A percentile compares a stretch with the other conserved stretches of the same genome.
phyloP scores from a whole-genome alignment of 2,113 vertebrate species.

The Raja brachyura region DNA sequence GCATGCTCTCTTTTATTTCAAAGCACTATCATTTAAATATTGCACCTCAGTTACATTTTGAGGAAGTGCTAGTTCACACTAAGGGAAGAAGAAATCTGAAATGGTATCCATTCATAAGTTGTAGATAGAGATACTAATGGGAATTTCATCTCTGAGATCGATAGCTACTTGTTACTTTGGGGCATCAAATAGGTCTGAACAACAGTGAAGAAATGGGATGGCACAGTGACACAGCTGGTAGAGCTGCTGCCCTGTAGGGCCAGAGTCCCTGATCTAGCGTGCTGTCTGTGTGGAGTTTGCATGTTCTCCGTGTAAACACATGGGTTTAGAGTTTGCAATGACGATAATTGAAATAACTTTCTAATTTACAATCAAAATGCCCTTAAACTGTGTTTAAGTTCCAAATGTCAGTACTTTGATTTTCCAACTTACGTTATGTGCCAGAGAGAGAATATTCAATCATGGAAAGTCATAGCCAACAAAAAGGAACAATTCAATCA shows the following conservation, averaged over 20 bases:
- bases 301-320: no score
- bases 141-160: neutral
- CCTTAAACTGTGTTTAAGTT: neutral
- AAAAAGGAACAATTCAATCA: neutral
- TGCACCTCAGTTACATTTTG: neutral
- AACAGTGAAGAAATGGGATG: no score
- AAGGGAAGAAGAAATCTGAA: neutral
- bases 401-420: neutral
- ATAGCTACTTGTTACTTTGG: neutral
- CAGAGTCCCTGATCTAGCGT: no score
- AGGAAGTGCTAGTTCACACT: neutral
- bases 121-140: neutral
- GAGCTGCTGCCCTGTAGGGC: no score
- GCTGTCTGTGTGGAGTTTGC: no score
- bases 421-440: no score
- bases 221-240: no score
- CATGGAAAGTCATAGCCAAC: neutral
- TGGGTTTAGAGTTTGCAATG: neutral
- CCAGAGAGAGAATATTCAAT: neutral
- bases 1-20: no score
- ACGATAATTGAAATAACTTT: neutral
- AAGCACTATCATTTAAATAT: neutral
- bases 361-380: neutral
- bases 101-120: neutral
- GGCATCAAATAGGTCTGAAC: no score